Evolutionary conservation across 2,888 invertebrate species (phyloP).

Genomic region (Pelosia muscerda): DNA sequence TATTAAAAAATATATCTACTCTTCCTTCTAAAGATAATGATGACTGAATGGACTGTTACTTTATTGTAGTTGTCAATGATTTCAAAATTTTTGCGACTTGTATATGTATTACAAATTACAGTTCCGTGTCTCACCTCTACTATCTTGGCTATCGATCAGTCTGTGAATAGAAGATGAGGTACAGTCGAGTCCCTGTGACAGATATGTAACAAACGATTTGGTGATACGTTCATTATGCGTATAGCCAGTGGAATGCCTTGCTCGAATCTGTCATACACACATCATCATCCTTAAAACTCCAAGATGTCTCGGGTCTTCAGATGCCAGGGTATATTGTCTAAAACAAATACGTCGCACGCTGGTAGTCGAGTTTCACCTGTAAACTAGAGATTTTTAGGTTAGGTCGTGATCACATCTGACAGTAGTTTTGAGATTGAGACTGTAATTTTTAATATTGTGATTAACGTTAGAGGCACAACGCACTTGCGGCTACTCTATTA

Average conservation of each 20-base stretch:
- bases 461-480: constrained; percentile 6
- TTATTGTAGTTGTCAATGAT: constrained; percentile 36
- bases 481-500: no score
- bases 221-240: no score
- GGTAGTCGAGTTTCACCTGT: background rate
- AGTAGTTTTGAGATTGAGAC: background rate
- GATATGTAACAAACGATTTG: no score
- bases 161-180: background rate
- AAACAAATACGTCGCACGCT: no score
- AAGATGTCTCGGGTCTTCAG: no score
- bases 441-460: constrained; percentile 5
- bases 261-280: no score
- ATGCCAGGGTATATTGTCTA: no score
- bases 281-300: no score
- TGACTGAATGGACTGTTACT: constrained; percentile 49
- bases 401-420: background rate
- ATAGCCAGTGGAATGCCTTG: no score
- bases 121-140: background rate
- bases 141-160: background rate
- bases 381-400: background rate
- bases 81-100: constrained; percentile 12
- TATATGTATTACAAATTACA: constrained; percentile 2
- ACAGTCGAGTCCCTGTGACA: background rate
- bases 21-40: constrained; percentile 43
- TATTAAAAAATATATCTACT: constrained; percentile 47